These are phyloP conservation scores for Ephydatia muelleri DNA, from an alignment of 37 sponge, comb jelly and placozoan genomes.

Conservation along the genomic window DNA sequence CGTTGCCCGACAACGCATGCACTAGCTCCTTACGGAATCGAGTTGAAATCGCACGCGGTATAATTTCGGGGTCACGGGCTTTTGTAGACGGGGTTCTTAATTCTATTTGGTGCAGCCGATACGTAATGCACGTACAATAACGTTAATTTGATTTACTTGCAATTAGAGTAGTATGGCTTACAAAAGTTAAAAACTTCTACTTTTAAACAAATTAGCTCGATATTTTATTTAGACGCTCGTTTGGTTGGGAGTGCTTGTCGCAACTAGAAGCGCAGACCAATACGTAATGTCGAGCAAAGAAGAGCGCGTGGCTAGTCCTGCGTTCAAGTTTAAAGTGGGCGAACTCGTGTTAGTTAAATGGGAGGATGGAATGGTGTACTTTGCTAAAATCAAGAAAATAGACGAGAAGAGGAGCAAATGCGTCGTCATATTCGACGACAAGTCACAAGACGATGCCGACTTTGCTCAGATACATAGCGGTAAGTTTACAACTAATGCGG, in stretches of 20 bases:
- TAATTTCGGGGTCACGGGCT: too few species aligned
- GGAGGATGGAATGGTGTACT: slow-evolving; percentile 87
- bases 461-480: slow-evolving; percentile 81
- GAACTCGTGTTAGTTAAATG: slow-evolving; percentile 85
- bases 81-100: too few species aligned
- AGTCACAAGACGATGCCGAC: slow-evolving; percentile 68
- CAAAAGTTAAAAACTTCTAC: too few species aligned
- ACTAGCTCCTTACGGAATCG: too few species aligned
- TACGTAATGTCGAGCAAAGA: not conserved
- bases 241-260: too few species aligned
- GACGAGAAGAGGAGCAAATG: slow-evolving; percentile 58
- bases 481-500: slow-evolving; percentile 28
- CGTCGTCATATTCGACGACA: slow-evolving; percentile 82
- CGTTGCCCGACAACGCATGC: too few species aligned
- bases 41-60: too few species aligned
- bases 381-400: slow-evolving; percentile 82
- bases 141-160: too few species aligned
- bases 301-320: not conserved
- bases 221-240: too few species aligned
- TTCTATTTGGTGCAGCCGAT: too few species aligned
- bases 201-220: too few species aligned
- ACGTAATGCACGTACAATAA: not conserved
- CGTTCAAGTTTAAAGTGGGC: slow-evolving; percentile 47
- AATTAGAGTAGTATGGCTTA: too few species aligned
- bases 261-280: not conserved